phyloP scores from a whole-genome alignment of 2,113 vertebrate genomes.

The Nicator chloris region DNA sequence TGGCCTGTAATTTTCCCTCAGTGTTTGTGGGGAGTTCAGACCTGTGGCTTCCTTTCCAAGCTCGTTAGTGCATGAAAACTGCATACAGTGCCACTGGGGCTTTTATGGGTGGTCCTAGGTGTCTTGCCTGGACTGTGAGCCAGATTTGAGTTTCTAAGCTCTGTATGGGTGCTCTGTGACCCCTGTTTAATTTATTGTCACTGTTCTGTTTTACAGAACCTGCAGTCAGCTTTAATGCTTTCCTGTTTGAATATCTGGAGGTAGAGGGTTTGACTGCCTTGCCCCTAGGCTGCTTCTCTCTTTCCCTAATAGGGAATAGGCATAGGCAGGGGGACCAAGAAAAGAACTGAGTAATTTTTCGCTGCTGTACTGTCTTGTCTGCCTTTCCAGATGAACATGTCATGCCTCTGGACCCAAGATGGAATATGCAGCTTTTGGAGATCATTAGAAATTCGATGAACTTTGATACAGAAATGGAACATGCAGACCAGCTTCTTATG shows the following conservation, averaged over 20 bases:
- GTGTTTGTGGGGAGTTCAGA: background rate
- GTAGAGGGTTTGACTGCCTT: background rate
- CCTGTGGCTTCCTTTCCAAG: background rate
- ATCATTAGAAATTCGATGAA: conserved; percentile 86
- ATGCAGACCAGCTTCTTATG: conserved; percentile 81
- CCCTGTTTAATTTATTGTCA: background rate
- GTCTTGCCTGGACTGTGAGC: background rate
- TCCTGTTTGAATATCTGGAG: background rate
- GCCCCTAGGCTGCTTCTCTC: background rate
- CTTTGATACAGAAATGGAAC: conserved; percentile 84
- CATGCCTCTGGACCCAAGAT: conserved; percentile 90
- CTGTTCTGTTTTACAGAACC: background rate
- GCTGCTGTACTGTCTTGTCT: background rate
- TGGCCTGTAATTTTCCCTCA: background rate
- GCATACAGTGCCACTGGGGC: background rate
- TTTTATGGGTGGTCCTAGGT: background rate
- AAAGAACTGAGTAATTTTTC: background rate
- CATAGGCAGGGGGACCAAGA: background rate
- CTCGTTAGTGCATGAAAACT: background rate
- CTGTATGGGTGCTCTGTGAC: background rate
- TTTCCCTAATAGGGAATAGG: background rate
- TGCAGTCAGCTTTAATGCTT: background rate
- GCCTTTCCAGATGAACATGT: conserved; percentile 84
- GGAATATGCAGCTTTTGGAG: conserved; percentile 95
- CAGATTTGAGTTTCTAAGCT: background rate